phyloP scores from a whole-genome alignment of 1,140 invertebrate species.

The Drosophila biarmipes region DNA sequence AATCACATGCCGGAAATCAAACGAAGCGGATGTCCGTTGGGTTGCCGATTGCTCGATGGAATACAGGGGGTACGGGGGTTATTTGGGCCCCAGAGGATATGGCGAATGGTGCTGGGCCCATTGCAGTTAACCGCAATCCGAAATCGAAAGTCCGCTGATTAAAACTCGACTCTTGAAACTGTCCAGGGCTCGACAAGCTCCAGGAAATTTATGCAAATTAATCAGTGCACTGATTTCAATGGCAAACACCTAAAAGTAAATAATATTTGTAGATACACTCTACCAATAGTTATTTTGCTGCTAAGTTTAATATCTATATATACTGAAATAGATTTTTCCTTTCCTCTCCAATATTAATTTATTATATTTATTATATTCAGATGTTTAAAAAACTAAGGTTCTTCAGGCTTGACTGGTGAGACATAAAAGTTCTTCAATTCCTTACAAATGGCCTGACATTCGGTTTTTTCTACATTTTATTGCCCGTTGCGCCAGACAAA shows the following conservation, averaged over 20 bases:
- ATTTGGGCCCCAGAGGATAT: neutral
- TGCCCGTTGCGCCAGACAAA: slow-evolving; percentile 64
- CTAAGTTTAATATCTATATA: neutral
- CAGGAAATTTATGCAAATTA: slow-evolving; percentile 75
- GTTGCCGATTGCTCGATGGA: slow-evolving; percentile 31
- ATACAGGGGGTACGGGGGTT: slow-evolving; percentile 11
- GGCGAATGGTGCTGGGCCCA: slow-evolving; percentile 11
- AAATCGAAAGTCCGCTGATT: slow-evolving; percentile 79
- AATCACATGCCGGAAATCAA: slow-evolving; percentile 81
- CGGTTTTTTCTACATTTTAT: slow-evolving; percentile 60
- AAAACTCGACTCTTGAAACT: slow-evolving; percentile 63
- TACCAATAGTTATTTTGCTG: no score
- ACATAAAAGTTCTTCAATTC: slow-evolving; percentile 4
- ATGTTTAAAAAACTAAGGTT: neutral
- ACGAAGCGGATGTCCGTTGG: slow-evolving; percentile 74
- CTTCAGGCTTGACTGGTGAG: neutral
- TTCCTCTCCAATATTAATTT: neutral
- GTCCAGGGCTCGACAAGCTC: slow-evolving; percentile 21
- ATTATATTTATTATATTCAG: neutral
- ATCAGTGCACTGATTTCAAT: slow-evolving; percentile 51
- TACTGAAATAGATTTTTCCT: neutral
- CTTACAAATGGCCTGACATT: slow-evolving; percentile 10
- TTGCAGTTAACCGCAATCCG: slow-evolving; percentile 66
- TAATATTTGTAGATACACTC: neutral
- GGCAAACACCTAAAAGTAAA: neutral